A percentile compares a stretch with the other conserved stretches of the same genome.
Conservation (phyloP, 2,797 vertebrate genomes). For the Enteromius thamalakanensis region DNA sequence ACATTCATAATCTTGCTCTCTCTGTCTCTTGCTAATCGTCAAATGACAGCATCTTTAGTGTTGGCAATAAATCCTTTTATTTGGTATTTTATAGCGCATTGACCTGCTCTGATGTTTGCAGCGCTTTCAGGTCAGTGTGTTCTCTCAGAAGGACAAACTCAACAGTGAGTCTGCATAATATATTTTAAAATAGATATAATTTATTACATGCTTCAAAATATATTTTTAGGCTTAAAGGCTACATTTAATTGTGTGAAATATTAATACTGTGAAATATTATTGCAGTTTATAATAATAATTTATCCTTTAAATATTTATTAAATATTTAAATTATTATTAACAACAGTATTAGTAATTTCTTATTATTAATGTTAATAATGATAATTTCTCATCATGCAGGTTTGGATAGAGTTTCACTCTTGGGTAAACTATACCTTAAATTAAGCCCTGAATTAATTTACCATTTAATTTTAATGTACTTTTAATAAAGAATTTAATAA, state of each 20-base stretch:
- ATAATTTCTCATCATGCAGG: background rate
- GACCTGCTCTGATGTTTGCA: slow-evolving; percentile 2
- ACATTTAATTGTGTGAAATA: background rate
- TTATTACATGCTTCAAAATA: background rate
- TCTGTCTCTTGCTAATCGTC: slow-evolving; percentile 23
- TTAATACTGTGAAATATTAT: background rate
- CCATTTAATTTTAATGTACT: background rate
- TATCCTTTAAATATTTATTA: background rate
- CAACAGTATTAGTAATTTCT: background rate
- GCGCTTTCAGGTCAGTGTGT: background rate
- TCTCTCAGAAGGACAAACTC: background rate
- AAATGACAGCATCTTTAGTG: slow-evolving; percentile 24
- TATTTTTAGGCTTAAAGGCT: background rate
- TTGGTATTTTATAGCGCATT: slow-evolving; percentile 6
- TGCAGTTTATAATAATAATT: background rate
- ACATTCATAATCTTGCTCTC: background rate
- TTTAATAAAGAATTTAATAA: no score
- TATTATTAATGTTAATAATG: background rate
- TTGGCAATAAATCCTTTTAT: slow-evolving; percentile 14
- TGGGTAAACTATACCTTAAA: background rate
- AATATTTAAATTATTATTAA: background rate
- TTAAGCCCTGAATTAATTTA: background rate
- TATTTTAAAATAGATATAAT: background rate
- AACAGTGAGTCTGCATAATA: background rate
- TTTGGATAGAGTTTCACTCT: background rate